Evolutionary conservation across 1,140 invertebrate genomes (phyloP).

Genomic region (Drosophila subobscura): DNA sequence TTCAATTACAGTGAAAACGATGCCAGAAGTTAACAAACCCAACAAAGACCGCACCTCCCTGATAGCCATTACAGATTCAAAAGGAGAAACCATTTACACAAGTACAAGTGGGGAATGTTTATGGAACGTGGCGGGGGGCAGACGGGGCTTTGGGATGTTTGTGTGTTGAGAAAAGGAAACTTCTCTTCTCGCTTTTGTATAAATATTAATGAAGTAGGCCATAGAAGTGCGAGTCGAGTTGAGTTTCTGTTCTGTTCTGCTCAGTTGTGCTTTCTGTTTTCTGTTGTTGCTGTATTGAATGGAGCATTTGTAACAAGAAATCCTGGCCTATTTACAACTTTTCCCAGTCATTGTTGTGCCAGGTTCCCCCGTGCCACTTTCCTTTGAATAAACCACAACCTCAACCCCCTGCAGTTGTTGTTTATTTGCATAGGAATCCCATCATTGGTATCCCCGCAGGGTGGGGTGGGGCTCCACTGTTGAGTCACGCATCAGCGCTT

Average conservation of each 20-base stretch:
- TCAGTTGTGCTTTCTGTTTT: not conserved
- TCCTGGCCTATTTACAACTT: slow-evolving; percentile 72
- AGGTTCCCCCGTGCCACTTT: not conserved
- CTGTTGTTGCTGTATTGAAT: slow-evolving; percentile 49
- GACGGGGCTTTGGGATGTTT: not conserved
- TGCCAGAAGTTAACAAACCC: slow-evolving; percentile 13
- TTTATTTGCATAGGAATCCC: slow-evolving; percentile 72
- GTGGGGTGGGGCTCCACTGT: slow-evolving; percentile 32
- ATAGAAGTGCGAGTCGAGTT: slow-evolving; percentile 62
- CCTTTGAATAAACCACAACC: too few species aligned
- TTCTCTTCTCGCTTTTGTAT: slow-evolving; percentile 58
- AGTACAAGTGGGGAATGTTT: slow-evolving; percentile 2
- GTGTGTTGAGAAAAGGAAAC: slow-evolving; percentile 11
- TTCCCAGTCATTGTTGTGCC: slow-evolving; percentile 34
- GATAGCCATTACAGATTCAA: slow-evolving; percentile 54
- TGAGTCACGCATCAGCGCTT: slow-evolving; percentile 46
- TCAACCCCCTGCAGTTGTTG: slow-evolving; percentile 6
- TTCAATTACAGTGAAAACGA: slow-evolving; percentile 55
- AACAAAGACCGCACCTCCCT: slow-evolving; percentile 11
- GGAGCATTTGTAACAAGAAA: slow-evolving; percentile 74
- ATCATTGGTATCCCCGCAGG: slow-evolving; percentile 43
- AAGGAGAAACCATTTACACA: slow-evolving; percentile 22
- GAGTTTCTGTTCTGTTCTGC: slow-evolving; percentile 13
- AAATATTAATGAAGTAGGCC: slow-evolving; percentile 81
- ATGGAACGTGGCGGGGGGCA: not conserved